Conservation (phyloP, 2,797 vertebrate genomes). For the Taeniopygia guttata region DNA sequence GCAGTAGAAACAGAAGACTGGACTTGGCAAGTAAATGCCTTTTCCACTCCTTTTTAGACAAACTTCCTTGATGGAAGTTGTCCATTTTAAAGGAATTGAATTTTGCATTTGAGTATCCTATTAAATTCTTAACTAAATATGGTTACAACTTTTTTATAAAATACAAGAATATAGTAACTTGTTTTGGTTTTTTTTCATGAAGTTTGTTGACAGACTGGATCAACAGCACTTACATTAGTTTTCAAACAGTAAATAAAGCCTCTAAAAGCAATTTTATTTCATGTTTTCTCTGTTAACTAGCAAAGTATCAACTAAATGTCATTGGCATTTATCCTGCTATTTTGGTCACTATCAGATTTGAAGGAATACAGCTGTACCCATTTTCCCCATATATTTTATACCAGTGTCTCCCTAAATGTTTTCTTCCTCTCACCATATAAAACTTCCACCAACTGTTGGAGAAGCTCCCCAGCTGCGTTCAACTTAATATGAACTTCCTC, state of each 20-base stretch:
- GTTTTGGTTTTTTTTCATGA: not conserved
- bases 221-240: not conserved
- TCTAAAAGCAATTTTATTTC: not conserved
- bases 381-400: not conserved
- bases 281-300: not conserved
- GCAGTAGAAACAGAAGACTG: not conserved
- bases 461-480: not conserved
- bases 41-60: not conserved
- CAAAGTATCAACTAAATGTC: not conserved
- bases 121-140: not conserved
- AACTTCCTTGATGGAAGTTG: not conserved
- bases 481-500: not conserved
- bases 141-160: not conserved
- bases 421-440: not conserved
- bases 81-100: not conserved
- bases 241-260: not conserved
- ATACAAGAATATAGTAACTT: not conserved
- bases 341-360: constrained; percentile 2
- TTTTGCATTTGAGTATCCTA: not conserved
- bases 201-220: not conserved
- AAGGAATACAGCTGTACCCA: constrained; percentile 32
- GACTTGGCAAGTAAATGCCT: constrained; percentile 21
- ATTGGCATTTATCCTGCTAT: not conserved
- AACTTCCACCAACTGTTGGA: not conserved
- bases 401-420: not conserved